Percentiles rank a stretch among this genome's conserved stretches.
Evolutionary conservation across 2,113 vertebrate genomes (phyloP).

Genomic region (Ceratotherium simum): DNA sequence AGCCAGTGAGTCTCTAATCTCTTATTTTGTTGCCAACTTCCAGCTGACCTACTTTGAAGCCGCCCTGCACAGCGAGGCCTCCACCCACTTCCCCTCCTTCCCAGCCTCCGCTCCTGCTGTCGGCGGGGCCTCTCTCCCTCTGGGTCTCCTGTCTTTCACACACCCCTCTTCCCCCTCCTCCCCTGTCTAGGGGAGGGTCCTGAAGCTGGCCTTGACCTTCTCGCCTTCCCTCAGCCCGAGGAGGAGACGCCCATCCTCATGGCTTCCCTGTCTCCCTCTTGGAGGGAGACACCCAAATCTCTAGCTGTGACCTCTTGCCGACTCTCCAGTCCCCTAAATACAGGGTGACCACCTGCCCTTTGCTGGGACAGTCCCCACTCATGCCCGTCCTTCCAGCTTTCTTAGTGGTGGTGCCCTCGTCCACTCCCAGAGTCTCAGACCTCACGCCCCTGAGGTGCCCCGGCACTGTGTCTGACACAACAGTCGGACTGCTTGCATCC

Average conservation of each 20-base stretch:
- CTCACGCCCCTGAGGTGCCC: too few relatives aligned
- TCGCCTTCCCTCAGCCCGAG: not conserved
- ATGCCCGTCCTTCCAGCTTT: not conserved
- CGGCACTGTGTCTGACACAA: not conserved
- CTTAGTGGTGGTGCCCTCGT: not conserved
- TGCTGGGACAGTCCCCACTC: not conserved
- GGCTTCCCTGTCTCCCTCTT: not conserved
- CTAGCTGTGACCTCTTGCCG: not conserved
- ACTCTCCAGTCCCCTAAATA: not conserved
- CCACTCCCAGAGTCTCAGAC: not conserved
- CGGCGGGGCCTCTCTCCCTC: not conserved
- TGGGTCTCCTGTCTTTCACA: not conserved
- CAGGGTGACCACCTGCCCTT: not conserved
- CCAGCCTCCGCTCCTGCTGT: not conserved
- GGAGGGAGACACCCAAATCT: not conserved
- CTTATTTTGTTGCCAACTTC: conserved; percentile 47
- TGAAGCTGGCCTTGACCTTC: not conserved
- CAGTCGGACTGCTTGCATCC: not conserved
- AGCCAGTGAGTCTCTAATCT: conserved; percentile 2
- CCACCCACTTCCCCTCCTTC: not conserved
- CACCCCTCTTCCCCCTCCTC: not conserved
- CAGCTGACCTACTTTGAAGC: conserved; percentile 59
- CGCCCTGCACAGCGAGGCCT: not conserved
- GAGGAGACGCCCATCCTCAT: not conserved
- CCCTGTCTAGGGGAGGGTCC: not conserved